Conservation (phyloP, 2,888 invertebrate species). For the Torymus aiolomorphi region DNA sequence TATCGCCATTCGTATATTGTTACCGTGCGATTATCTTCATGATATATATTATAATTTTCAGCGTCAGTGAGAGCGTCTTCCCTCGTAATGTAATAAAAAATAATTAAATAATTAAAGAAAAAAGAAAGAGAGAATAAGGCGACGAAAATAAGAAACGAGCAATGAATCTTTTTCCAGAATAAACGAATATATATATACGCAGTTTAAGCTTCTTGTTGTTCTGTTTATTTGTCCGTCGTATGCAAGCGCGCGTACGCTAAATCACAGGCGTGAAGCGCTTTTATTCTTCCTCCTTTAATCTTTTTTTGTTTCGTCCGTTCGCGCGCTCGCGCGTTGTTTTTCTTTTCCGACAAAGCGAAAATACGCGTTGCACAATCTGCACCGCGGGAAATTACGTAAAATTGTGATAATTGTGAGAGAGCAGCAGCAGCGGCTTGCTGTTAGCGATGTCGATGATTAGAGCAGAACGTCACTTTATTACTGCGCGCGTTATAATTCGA, state of each 20-base stretch:
- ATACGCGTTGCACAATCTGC: slow-evolving; percentile 29
- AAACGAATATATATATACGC: slow-evolving; percentile 39
- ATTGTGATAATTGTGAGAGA: slow-evolving; percentile 45
- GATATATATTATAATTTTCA: slow-evolving; percentile 32
- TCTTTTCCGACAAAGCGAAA: slow-evolving; percentile 26
- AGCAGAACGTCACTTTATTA: no score
- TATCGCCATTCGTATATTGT: slow-evolving; percentile 37
- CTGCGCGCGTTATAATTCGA: background rate
- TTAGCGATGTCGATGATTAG: no score
- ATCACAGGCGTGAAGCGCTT: no score
- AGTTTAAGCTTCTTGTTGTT: slow-evolving; percentile 28
- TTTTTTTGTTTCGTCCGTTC: slow-evolving; percentile 9
- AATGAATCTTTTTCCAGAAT: slow-evolving; percentile 52
- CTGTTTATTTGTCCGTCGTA: slow-evolving; percentile 25
- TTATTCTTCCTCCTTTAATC: background rate
- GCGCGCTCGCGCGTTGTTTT: background rate
- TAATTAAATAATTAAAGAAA: background rate
- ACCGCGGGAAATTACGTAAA: slow-evolving; percentile 48
- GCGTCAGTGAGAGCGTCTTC: slow-evolving; percentile 46
- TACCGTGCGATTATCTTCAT: slow-evolving; percentile 12
- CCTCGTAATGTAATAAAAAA: slow-evolving; percentile 35
- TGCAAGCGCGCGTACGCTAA: background rate
- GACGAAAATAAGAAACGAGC: slow-evolving; percentile 1
- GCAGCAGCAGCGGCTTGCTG: background rate
- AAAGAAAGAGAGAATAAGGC: background rate